A percentile compares a stretch with the other conserved stretches of the same genome.
phyloP scores from a whole-genome alignment of 2,888 invertebrate genomes.

The Megalurothrips usitatus region DNA sequence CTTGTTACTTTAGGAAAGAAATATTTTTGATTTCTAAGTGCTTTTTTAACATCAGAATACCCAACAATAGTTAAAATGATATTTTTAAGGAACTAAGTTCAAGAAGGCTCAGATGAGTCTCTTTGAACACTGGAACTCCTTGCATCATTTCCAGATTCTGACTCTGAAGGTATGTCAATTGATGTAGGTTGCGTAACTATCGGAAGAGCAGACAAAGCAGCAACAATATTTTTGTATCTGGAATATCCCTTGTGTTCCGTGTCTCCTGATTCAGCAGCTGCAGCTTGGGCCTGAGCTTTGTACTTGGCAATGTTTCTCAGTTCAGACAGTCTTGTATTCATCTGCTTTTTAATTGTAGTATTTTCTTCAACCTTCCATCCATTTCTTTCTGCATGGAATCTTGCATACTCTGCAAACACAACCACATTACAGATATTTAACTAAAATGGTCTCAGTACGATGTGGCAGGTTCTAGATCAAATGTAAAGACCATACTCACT shows the following conservation, averaged over 20 bases:
- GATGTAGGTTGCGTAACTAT: not conserved
- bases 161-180: not conserved
- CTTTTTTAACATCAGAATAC: too few species aligned
- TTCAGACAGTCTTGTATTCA: slow-evolving; percentile 11
- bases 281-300: not conserved
- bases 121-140: not conserved
- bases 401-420: slow-evolving; percentile 42
- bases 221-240: slow-evolving; percentile 20
- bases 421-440: slow-evolving; percentile 13
- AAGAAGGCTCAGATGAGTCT: not conserved
- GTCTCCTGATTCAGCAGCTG: not conserved
- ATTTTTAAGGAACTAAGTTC: too few species aligned
- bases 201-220: not conserved
- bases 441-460: not conserved
- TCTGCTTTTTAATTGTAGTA: slow-evolving; percentile 1
- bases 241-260: not conserved
- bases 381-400: slow-evolving; percentile 6
- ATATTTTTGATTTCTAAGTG: too few species aligned
- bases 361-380: slow-evolving; percentile 14
- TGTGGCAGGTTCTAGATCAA: not conserved
- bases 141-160: not conserved
- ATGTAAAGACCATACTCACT: not conserved
- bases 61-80: too few species aligned
- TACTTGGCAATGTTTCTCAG: slow-evolving; percentile 1
- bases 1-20: too few species aligned